These are phyloP conservation scores for Hyles lineata DNA, from an alignment of 2,888 invertebrate genomes.

Conservation along the genomic window DNA sequence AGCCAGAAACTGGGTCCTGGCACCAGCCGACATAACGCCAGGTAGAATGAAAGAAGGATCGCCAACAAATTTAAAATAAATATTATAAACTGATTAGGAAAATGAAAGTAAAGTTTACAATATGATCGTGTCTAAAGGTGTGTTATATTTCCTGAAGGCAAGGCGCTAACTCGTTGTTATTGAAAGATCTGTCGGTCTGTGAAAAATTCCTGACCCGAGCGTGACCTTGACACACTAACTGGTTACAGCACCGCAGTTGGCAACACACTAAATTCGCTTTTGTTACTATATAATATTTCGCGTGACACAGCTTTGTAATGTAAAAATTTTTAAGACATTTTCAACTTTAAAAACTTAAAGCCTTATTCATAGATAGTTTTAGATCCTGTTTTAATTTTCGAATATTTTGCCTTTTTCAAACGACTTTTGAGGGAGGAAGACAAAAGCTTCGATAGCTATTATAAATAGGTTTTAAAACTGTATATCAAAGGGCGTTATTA, in stretches of 20 bases:
- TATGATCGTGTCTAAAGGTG: not conserved
- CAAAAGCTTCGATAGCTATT: no score
- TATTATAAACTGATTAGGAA: no score
- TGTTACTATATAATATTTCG: not conserved
- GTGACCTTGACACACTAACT: constrained; percentile 23
- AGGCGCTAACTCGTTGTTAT: constrained; percentile 11
- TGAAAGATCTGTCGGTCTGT: constrained; percentile 16
- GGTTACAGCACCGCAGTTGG: not conserved
- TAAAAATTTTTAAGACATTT: not conserved
- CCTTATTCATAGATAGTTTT: no score
- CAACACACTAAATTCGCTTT: not conserved
- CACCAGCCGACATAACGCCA: no score
- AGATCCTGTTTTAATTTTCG: no score
- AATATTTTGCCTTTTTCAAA: no score
- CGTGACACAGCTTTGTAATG: not conserved
- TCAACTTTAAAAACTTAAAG: not conserved
- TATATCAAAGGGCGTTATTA: no score
- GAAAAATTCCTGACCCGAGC: constrained; percentile 16
- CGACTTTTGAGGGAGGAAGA: no score
- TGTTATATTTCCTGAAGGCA: not conserved
- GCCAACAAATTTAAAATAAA: no score
- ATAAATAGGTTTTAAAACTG: no score
- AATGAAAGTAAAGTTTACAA: not conserved
- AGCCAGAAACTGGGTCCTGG: no score
- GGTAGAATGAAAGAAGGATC: no score